Conservation (phyloP, 2,113 vertebrate species). For the Silurus meridionalis region DNA sequence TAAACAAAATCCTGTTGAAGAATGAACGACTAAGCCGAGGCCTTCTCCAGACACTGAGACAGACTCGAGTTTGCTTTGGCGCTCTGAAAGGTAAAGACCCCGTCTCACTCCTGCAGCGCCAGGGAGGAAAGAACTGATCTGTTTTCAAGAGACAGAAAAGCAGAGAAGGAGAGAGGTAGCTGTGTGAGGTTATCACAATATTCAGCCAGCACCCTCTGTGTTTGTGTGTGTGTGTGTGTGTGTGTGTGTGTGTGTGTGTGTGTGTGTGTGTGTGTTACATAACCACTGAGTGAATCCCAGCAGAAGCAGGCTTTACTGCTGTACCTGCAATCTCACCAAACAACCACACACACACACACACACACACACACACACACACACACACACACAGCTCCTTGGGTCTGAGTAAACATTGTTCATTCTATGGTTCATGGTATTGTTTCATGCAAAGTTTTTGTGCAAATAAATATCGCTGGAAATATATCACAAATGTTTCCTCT, state of each 20-base stretch:
- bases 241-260: background rate
- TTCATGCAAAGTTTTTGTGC: background rate
- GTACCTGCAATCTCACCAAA: conserved; percentile 33
- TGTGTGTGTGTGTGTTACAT: conserved; percentile 24
- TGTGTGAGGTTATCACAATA: conserved; percentile 36
- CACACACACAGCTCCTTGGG: background rate
- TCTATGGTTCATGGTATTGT: conserved; percentile 10
- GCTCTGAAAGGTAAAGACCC: conserved; percentile 41
- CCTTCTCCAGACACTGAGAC: conserved; percentile 44
- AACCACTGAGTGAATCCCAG: background rate
- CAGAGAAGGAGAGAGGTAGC: conserved; percentile 9
- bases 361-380: background rate
- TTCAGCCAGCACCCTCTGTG: background rate
- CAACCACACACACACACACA: background rate
- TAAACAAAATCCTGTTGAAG: conserved; percentile 27
- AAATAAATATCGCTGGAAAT: conserved; percentile 14
- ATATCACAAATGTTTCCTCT: background rate
- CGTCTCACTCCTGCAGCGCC: conserved; percentile 40
- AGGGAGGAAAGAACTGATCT: conserved; percentile 23
- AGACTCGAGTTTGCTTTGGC: conserved; percentile 40
- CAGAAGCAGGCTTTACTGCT: conserved; percentile 1
- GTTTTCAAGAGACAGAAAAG: conserved; percentile 29
- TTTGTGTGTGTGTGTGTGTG: background rate
- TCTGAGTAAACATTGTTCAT: conserved; percentile 27
- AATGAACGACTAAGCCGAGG: conserved; percentile 8